A percentile compares a stretch with the other conserved stretches of the same genome.
Conservation (phyloP, 2,113 vertebrate species). For the Chionis minor region DNA sequence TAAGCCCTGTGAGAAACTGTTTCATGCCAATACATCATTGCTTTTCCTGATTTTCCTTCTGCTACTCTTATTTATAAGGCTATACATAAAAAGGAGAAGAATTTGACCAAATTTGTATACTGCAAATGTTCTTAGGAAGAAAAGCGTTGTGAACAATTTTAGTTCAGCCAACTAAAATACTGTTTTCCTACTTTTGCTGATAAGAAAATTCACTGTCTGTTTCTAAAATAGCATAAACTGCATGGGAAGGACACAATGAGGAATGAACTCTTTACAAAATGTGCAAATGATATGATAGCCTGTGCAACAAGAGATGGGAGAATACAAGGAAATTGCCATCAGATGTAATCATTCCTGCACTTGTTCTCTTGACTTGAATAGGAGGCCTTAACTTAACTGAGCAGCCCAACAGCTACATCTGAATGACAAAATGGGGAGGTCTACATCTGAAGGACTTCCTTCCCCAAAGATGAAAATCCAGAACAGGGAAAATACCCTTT, state of each 20-base stretch:
- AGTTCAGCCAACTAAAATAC: neutral
- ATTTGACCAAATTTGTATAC: neutral
- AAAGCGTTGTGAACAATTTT: neutral
- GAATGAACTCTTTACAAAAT: neutral
- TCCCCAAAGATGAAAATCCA: neutral
- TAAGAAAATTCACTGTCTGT: neutral
- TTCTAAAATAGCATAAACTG: neutral
- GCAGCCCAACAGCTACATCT: neutral
- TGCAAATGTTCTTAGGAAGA: neutral
- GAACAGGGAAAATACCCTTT: neutral
- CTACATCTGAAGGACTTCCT: neutral
- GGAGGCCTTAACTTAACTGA: neutral
- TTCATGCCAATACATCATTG: neutral
- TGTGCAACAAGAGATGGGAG: neutral
- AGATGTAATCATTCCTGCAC: neutral
- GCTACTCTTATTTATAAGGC: neutral
- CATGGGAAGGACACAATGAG: neutral
- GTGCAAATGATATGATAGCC: neutral
- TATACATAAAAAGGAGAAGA: neutral
- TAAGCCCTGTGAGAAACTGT: neutral
- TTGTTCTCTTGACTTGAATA: neutral
- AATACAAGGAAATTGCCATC: neutral
- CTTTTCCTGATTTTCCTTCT: neutral
- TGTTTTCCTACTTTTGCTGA: neutral
- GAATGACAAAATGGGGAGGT: neutral